Evolutionary conservation across 2,888 invertebrate species (phyloP), one percentile per base, ranked within the genome.

Genomic region (Villa cingulata): DNA sequence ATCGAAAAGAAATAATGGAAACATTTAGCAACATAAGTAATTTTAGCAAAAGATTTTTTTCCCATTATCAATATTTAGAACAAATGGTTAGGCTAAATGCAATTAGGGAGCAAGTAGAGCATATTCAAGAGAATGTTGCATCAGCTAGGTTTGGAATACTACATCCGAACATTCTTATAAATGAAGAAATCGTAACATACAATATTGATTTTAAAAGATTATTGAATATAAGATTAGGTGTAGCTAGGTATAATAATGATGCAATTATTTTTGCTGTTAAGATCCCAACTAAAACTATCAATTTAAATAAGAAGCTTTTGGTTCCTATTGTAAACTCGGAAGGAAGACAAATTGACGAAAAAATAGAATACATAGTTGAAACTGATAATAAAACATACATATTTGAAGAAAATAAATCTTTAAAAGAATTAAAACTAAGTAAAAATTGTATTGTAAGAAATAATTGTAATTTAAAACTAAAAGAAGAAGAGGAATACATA

Each of bases 71-170:
- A 15, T 48, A 39, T 14, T 16, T 48, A 18, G 48, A 53, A 17
- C 45, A 49, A 43, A 12, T 49, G 19, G 41, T 51, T 17, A 53
- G 49, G 45, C 20, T 51, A 37, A 44, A 49, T 14, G 20, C 37
- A 16, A 34, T 49, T 37, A 45, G 45, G 43, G 41, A 48, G 5
- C 49, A 48, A 46, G 38, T 48, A 40, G 37, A 53, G 20, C 48
- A 51, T 39, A 53, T 53, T 15, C 50, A 49, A 41, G 45, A 53
- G 19, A 52, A 49, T n/a, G 37, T 52, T 19, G 40, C 46, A 20
- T 51, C 50, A 43, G 50, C 50, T 15, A 49, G 50, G 42, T 18
- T 41, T 18, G 46, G 50, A 18, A 51, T 50, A 37, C 17, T 51
- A 1, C 49, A 50, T 14, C 51, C 51, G 1, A 54, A 43, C 42